Conservation (phyloP, 2,113 vertebrate genomes). For the Cryptotis parvus region DNA sequence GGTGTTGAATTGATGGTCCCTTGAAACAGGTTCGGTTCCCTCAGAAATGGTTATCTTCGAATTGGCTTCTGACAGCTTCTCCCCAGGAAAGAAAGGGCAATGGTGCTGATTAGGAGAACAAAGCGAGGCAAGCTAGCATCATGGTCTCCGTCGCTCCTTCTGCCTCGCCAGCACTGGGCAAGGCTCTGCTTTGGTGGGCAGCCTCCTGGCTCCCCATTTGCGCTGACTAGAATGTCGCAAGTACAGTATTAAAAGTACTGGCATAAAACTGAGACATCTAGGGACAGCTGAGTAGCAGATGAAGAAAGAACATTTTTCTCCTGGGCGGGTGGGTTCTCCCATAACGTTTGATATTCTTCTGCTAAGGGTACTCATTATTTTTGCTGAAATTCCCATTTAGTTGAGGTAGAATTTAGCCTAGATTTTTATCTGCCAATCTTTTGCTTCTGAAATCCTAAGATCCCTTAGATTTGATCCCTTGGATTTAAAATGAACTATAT, state of each 20-base stretch:
- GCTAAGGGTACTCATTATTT: neutral
- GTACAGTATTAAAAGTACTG: neutral
- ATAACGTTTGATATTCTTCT: neutral
- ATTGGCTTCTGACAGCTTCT: neutral
- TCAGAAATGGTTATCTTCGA: neutral
- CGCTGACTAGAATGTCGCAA: neutral
- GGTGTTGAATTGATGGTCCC: neutral
- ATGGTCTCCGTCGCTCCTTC: neutral
- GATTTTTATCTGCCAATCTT: neutral
- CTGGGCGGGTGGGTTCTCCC: neutral
- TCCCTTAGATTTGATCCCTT: too few relatives aligned
- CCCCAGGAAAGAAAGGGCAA: neutral
- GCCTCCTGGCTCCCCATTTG: neutral
- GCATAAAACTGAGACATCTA: neutral
- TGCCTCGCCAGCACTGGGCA: neutral
- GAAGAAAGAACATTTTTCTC: neutral
- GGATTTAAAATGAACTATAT: too few relatives aligned
- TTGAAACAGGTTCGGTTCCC: neutral
- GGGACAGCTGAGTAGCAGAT: neutral
- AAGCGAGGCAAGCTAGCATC: neutral
- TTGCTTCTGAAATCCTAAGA: neutral
- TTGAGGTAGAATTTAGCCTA: neutral
- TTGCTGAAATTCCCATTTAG: neutral
- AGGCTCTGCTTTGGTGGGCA: slow-evolving; percentile 11
- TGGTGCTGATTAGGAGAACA: neutral